Percentiles rank a stretch among this genome's conserved stretches.
Evolutionary conservation across 1,140 invertebrate genomes (phyloP).

Genomic region (Cataglyphis hispanica): DNA sequence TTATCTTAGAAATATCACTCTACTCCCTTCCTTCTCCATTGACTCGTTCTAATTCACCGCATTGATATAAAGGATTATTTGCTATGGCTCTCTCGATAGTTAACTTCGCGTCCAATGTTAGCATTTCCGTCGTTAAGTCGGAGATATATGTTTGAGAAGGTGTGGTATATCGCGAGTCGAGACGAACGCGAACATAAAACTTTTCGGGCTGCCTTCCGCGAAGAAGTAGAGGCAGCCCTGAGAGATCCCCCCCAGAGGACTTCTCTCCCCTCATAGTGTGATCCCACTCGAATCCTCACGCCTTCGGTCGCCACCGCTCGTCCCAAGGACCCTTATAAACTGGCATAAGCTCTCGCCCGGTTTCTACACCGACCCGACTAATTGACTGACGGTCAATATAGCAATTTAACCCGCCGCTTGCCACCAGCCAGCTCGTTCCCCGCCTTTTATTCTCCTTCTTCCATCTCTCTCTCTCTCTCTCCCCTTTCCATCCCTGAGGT

Average conservation of each 20-base stretch:
- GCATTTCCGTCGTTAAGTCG: slow-evolving; percentile 55
- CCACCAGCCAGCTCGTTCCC: slow-evolving; percentile 62
- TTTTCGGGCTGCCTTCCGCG: slow-evolving; percentile 56
- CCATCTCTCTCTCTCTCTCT: neutral
- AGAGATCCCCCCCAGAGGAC: slow-evolving; percentile 43
- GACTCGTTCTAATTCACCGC: neutral
- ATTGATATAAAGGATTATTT: neutral
- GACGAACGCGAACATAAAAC: slow-evolving; percentile 51
- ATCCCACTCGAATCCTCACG: slow-evolving; percentile 58
- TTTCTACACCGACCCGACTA: slow-evolving; percentile 66
- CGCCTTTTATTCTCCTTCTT: slow-evolving; percentile 51
- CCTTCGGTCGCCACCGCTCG: slow-evolving; percentile 61
- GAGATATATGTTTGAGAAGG: slow-evolving; percentile 58
- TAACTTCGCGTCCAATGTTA: slow-evolving; percentile 38
- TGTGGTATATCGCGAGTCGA: slow-evolving; percentile 56
- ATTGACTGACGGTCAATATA: slow-evolving; percentile 74
- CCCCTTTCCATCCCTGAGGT: neutral
- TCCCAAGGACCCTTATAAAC: slow-evolving; percentile 65
- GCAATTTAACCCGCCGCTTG: slow-evolving; percentile 70
- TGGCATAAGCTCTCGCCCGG: slow-evolving; percentile 58
- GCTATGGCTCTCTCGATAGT: slow-evolving; percentile 3
- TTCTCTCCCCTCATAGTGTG: slow-evolving; percentile 60
- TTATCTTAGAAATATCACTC: slow-evolving; percentile 1
- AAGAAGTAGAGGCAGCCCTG: slow-evolving; percentile 47
- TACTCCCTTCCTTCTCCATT: neutral